phyloP scores from a whole-genome alignment of 2,888 invertebrate genomes.

The Chironomus tentans region DNA sequence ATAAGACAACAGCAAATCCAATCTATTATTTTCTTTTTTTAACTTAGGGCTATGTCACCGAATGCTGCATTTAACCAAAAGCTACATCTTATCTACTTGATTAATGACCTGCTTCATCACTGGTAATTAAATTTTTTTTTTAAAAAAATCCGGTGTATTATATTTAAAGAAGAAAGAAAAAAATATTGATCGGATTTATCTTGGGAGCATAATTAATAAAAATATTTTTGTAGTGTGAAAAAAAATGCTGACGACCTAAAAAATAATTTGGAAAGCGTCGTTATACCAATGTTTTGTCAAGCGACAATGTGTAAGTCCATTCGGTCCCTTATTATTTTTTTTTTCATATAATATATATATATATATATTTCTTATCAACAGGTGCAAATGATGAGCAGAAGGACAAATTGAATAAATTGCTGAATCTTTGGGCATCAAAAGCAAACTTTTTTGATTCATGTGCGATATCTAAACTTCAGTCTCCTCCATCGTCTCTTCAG shows the following conservation, averaged over 20 bases:
- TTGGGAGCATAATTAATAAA: no score
- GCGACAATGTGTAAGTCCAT: slow-evolving; percentile 63
- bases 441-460: slow-evolving; percentile 75
- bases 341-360: no score
- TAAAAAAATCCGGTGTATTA: no score
- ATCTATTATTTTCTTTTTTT: slow-evolving; percentile 42
- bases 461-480: slow-evolving; percentile 78
- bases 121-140: slow-evolving; percentile 71
- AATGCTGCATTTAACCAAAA: slow-evolving; percentile 79
- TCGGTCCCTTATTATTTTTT: slow-evolving; percentile 36
- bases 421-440: slow-evolving; percentile 95
- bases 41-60: slow-evolving; percentile 49
- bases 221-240: slow-evolving; percentile 61
- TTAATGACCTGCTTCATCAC: slow-evolving; percentile 97
- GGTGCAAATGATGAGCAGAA: slow-evolving; percentile 81
- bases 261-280: slow-evolving; percentile 86
- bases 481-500: slow-evolving; percentile 78
- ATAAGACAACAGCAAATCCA: slow-evolving; percentile 33
- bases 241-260: slow-evolving; percentile 92
- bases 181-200: no score
- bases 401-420: slow-evolving; percentile 82
- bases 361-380: slow-evolving; percentile 31
- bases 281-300: slow-evolving; percentile 97
- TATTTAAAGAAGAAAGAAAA: no score
- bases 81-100: slow-evolving; percentile 95